Conservation (phyloP, 2,113 vertebrate genomes). For the Clupea harengus region DNA sequence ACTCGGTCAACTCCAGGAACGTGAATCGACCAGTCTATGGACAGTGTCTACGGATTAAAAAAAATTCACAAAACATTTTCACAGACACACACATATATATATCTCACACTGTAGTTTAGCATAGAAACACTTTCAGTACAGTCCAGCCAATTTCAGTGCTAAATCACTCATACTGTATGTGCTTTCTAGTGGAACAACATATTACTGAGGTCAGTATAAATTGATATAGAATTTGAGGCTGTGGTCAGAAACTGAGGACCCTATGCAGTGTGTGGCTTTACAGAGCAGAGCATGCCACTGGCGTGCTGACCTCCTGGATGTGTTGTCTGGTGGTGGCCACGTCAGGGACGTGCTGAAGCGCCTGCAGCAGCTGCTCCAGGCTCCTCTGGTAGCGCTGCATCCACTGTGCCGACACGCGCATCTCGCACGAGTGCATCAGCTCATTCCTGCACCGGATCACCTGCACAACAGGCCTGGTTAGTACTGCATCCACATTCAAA, state of each 20-base stretch:
- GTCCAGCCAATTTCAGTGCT: too few species aligned
- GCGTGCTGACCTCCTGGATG: conserved; percentile 58
- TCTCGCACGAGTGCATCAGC: conserved; percentile 71
- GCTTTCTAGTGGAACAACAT: too few species aligned
- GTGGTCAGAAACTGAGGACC: conserved; percentile 25
- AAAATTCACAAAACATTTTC: neutral
- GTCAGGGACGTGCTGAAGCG: conserved; percentile 51
- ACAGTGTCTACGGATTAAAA: neutral
- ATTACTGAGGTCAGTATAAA: neutral
- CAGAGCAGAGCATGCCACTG: too few species aligned
- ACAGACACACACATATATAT: neutral
- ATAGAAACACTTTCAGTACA: too few species aligned
- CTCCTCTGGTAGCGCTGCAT: conserved; percentile 50
- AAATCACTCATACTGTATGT: too few species aligned
- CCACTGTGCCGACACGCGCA: conserved; percentile 60
- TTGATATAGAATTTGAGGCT: neutral
- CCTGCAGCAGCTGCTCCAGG: conserved; percentile 51
- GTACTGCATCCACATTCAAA: neutral
- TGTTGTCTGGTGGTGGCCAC: conserved; percentile 44
- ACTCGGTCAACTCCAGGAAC: conserved; percentile 57
- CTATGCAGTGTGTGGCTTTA: too few species aligned
- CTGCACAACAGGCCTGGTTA: conserved; percentile 38
- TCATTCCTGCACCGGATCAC: conserved; percentile 71
- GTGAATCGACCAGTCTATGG: conserved; percentile 59
- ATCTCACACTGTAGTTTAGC: too few species aligned